A percentile compares a stretch with the other conserved stretches of the same genome.
Evolutionary conservation across 35 echinoderm and acorn worm species (phyloP).

Genomic region (Ptychodera flava): DNA sequence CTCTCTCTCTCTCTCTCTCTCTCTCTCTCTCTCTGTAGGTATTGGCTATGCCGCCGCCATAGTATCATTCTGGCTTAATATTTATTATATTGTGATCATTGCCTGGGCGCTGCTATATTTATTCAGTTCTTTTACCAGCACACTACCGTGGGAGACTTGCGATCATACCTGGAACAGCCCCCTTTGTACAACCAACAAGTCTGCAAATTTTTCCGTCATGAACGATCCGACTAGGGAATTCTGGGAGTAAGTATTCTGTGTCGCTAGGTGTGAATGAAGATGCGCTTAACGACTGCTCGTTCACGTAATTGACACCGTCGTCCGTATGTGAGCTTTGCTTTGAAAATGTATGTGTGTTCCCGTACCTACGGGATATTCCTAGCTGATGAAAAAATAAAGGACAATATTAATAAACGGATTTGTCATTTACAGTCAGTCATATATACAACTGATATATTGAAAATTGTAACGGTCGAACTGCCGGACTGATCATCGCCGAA

Average conservation of each 20-base stretch:
- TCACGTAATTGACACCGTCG: too few species aligned
- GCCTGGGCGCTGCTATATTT: slow-evolving; percentile 94
- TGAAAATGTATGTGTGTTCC: too few species aligned
- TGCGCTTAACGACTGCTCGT: too few species aligned
- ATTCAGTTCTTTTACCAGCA: slow-evolving; percentile 71
- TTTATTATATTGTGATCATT: slow-evolving; percentile 84
- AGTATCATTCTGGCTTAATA: slow-evolving; percentile 85
- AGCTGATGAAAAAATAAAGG: too few species aligned
- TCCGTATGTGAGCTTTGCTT: too few species aligned
- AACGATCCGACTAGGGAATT: slow-evolving; percentile 72
- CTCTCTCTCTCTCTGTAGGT: slow-evolving; percentile 33
- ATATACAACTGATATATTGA: too few species aligned
- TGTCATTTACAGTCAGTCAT: too few species aligned
- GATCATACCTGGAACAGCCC: slow-evolving; percentile 68
- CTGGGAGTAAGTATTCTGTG: slow-evolving; percentile 75
- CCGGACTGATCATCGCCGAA: too few species aligned
- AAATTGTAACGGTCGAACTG: too few species aligned
- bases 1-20: not conserved
- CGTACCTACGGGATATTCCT: too few species aligned
- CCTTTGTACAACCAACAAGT: slow-evolving; percentile 60
- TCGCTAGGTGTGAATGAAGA: too few species aligned
- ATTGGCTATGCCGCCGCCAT: slow-evolving; percentile 81
- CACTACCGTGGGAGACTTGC: slow-evolving; percentile 74
- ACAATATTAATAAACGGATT: too few species aligned
- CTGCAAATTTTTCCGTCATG: slow-evolving; percentile 37